These are phyloP conservation scores for Gnathonemus longibarbis DNA, from an alignment of 2,113 vertebrate species.

Conservation along the genomic window DNA sequence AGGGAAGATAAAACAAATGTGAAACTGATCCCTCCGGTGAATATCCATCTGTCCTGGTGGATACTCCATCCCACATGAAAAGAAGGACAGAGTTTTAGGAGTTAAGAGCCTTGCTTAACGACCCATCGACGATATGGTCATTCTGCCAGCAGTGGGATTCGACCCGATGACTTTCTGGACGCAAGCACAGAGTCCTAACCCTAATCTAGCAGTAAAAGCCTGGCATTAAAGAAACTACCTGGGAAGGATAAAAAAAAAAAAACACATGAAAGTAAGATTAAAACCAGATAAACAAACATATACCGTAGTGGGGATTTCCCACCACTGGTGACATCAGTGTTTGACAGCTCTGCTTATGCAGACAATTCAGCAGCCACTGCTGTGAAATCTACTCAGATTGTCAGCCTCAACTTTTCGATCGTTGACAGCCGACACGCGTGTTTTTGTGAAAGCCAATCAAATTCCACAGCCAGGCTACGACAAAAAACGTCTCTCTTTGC, in stretches of 20 bases:
- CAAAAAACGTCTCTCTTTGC: neutral
- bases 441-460: neutral
- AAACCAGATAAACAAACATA: neutral
- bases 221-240: neutral
- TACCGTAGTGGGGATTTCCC: neutral
- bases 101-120: neutral
- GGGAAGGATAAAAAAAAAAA: neutral
- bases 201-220: neutral
- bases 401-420: neutral
- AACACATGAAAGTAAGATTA: neutral
- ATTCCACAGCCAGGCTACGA: neutral
- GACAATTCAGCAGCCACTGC: neutral
- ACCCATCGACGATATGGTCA: neutral
- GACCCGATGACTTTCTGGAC: neutral
- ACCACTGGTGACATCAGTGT: neutral
- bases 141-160: neutral
- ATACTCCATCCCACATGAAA: neutral
- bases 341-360: neutral
- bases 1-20: neutral
- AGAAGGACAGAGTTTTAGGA: neutral
- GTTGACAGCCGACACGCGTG: neutral
- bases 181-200: neutral
- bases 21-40: neutral
- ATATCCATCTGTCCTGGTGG: neutral
- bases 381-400: neutral